phyloP scores from a whole-genome alignment of 2,113 vertebrate genomes.

The Melanerpes formicivorus region DNA sequence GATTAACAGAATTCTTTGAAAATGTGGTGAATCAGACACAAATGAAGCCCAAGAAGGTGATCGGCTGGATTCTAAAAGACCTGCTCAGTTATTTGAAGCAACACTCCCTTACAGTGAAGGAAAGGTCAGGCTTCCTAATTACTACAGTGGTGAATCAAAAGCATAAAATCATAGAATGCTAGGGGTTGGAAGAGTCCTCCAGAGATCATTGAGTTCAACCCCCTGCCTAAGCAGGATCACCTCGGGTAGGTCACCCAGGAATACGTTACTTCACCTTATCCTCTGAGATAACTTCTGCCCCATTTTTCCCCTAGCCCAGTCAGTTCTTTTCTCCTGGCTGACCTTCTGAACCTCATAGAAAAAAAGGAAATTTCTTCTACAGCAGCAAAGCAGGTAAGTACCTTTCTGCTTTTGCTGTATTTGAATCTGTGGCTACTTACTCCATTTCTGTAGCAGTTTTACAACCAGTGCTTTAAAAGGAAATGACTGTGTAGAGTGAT shows the following conservation, averaged over 20 bases:
- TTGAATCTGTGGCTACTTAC: background rate
- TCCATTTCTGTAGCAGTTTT: background rate
- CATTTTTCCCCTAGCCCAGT: slow-evolving; percentile 79
- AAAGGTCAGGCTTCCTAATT: slow-evolving; percentile 84
- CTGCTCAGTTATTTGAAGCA: slow-evolving; percentile 87
- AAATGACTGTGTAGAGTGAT: background rate
- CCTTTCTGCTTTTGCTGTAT: background rate
- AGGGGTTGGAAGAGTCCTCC: no score
- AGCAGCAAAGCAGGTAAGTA: slow-evolving; percentile 86
- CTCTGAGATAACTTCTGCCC: background rate
- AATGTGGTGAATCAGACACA: slow-evolving; percentile 81
- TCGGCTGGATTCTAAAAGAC: slow-evolving; percentile 91
- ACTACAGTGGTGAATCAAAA: background rate
- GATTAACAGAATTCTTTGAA: slow-evolving; percentile 92
- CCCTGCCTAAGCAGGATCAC: no score
- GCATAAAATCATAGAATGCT: no score
- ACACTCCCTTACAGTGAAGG: slow-evolving; percentile 80
- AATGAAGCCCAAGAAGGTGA: slow-evolving; percentile 88
- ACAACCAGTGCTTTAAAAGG: background rate
- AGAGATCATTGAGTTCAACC: no score
- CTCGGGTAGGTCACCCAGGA: no score
- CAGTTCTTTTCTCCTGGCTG: slow-evolving; percentile 80
- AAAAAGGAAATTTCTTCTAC: slow-evolving; percentile 84
- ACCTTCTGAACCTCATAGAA: slow-evolving; percentile 89
- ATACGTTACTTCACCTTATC: background rate